Conservation (phyloP, 2,888 invertebrate species). For the Onthophagus sagittarius region DNA sequence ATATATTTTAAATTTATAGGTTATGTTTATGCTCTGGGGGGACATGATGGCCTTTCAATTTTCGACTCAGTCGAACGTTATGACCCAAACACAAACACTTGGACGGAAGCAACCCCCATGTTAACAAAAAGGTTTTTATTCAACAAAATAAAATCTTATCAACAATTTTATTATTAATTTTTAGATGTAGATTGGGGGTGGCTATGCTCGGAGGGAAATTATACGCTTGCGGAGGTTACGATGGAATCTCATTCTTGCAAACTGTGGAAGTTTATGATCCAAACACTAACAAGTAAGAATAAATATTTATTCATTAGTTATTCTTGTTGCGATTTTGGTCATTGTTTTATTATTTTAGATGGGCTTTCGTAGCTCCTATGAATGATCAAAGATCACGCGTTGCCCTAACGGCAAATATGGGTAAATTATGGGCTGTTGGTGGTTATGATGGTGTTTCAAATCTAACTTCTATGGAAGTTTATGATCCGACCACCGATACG, state of each 20-base stretch:
- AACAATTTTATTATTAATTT: slow-evolving; percentile 18
- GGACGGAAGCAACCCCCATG: slow-evolving; percentile 77
- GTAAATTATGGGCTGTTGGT: slow-evolving; percentile 78
- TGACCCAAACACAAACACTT: slow-evolving; percentile 67
- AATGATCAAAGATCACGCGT: slow-evolving; percentile 77
- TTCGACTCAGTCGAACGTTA: slow-evolving; percentile 83
- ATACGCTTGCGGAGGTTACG: slow-evolving; percentile 82
- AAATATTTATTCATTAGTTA: no score
- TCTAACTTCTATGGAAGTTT: slow-evolving; percentile 79
- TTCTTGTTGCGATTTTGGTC: no score
- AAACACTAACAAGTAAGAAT: slow-evolving; percentile 60
- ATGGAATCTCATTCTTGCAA: slow-evolving; percentile 76
- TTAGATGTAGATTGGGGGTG: slow-evolving; percentile 76
- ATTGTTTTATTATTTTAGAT: slow-evolving; percentile 47
- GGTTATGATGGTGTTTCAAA: slow-evolving; percentile 79
- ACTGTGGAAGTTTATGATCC: slow-evolving; percentile 81
- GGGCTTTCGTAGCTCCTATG: slow-evolving; percentile 77
- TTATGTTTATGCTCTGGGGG: slow-evolving; percentile 77
- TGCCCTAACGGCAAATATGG: slow-evolving; percentile 78
- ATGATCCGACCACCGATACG: slow-evolving; percentile 66
- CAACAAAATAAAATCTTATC: not conserved
- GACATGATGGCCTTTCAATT: slow-evolving; percentile 84
- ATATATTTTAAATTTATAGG: slow-evolving; percentile 48
- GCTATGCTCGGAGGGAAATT: slow-evolving; percentile 76
- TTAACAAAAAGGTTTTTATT: slow-evolving; percentile 57